Evolutionary conservation across 2,888 invertebrate genomes (phyloP), one percentile per base, ranked within the genome.

Genomic region (Leucoptera coffeella): DNA sequence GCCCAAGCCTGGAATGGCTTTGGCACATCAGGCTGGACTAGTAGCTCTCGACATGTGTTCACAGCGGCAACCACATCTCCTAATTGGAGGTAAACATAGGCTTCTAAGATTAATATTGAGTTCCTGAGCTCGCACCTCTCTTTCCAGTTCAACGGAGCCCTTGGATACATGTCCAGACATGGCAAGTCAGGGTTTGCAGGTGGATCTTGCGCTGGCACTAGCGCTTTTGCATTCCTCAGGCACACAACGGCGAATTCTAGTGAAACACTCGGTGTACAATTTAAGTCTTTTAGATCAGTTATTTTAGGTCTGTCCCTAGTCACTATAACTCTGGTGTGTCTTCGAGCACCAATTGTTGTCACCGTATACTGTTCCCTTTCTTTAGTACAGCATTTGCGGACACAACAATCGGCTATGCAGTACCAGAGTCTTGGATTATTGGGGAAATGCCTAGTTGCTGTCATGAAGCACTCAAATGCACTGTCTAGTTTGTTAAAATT

Each of bases 381-480:
- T 38, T 77, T 76, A 34, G 64, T 62, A 44, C 79, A 80, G 40
- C 80, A 74, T 43, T 74, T 74, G 40, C 75, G 78, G 23, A 92
- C 85, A 50, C 92, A 92, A 46, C 94, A 92, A 57, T 96, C 96
- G 0, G 95, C 93, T 41, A 96, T 71, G 40, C 95, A 75, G 30
- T 93, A 65, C 95, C 96, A 97, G 21, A 96, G 74, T 29, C 88
- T 74, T 3, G 94, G 87, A 56, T 93, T 94, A 39, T 84, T 83
- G 33, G 88, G 89, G 43, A 86, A 89, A 30, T 85, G 79, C 35
- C 90, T 80, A 0, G 90, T 81, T 3, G 88, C 88, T 52, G 91
- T 84, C 9, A 89, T 80, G 22, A 95, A 77, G 50, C 89, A 92
- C 45, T 92, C 91, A 56, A 96, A 95, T 1, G 96, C 94, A 42